phyloP scores from a whole-genome alignment of 2,888 invertebrate genomes.

The Parochlus steinenii region DNA sequence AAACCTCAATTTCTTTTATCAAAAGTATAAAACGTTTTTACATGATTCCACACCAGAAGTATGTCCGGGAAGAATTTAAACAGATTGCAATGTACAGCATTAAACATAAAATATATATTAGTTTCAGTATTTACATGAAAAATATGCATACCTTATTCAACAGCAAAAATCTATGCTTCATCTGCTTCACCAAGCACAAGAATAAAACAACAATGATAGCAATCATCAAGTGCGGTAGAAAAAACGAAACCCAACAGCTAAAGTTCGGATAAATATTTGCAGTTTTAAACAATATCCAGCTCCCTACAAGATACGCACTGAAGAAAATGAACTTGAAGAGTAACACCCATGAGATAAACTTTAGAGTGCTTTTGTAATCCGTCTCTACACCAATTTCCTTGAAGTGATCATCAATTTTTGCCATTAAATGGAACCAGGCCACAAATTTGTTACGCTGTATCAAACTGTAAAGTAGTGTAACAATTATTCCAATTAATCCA shows the following conservation, averaged over 20 bases:
- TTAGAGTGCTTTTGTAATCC: conserved; percentile 25
- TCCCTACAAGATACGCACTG: conserved; percentile 23
- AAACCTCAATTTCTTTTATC: too few relatives aligned
- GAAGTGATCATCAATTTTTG: conserved; percentile 21
- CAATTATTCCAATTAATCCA: conserved; percentile 19
- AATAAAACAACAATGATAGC: conserved; percentile 26
- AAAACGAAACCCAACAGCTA: conserved; percentile 24
- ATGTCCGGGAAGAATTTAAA: neutral
- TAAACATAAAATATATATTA: neutral
- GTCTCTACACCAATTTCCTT: conserved; percentile 23
- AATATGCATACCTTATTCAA: conserved; percentile 27
- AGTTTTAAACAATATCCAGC: conserved; percentile 22
- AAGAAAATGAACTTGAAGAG: conserved; percentile 21
- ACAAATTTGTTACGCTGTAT: conserved; percentile 12
- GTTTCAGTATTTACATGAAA: neutral
- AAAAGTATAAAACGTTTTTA: neutral
- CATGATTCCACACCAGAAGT: neutral
- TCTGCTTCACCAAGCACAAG: conserved; percentile 24
- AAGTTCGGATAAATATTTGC: conserved; percentile 22
- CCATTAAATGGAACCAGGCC: conserved; percentile 8
- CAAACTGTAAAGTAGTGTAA: conserved; percentile 20
- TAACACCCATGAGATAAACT: conserved; percentile 22
- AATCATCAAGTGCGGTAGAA: conserved; percentile 25
- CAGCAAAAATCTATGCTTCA: conserved; percentile 24
- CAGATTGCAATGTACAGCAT: neutral